Conservation (phyloP, 2,113 vertebrate genomes). For the Sphyrna mokarran region DNA sequence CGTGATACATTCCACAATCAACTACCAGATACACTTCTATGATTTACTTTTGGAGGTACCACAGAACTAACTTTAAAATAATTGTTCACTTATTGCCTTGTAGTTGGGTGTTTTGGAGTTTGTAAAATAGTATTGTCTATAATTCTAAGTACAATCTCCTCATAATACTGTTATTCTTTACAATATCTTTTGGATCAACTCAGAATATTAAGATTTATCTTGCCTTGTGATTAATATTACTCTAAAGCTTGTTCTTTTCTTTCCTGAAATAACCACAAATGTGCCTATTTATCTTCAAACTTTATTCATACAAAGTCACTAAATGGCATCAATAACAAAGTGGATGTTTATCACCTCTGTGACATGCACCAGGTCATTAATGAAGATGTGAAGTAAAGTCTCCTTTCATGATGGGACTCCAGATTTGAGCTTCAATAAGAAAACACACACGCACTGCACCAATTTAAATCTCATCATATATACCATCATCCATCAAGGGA, state of each 20-base stretch:
- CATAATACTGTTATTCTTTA: neutral
- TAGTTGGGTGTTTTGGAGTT: neutral
- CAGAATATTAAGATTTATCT: neutral
- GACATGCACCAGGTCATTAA: too few species aligned
- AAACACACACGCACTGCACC: too few species aligned
- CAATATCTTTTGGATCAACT: neutral
- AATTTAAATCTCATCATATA: too few species aligned
- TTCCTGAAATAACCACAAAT: neutral
- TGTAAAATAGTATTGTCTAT: neutral
- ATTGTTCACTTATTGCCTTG: neutral
- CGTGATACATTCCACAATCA: neutral
- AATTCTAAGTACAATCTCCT: neutral
- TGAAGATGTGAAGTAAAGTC: too few species aligned
- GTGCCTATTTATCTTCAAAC: neutral
- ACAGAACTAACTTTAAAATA: neutral
- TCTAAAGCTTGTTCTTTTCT: neutral
- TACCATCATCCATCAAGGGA: too few species aligned
- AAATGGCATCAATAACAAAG: too few species aligned
- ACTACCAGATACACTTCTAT: neutral
- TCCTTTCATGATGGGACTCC: too few species aligned
- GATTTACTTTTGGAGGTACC: neutral
- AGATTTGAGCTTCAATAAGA: too few species aligned
- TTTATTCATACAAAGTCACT: too few species aligned
- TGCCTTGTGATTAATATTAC: neutral
- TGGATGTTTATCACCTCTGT: too few species aligned